These are phyloP conservation scores for Chiloscyllium punctatum DNA, from an alignment of 2,797 vertebrate genomes.

Conservation along the genomic window DNA sequence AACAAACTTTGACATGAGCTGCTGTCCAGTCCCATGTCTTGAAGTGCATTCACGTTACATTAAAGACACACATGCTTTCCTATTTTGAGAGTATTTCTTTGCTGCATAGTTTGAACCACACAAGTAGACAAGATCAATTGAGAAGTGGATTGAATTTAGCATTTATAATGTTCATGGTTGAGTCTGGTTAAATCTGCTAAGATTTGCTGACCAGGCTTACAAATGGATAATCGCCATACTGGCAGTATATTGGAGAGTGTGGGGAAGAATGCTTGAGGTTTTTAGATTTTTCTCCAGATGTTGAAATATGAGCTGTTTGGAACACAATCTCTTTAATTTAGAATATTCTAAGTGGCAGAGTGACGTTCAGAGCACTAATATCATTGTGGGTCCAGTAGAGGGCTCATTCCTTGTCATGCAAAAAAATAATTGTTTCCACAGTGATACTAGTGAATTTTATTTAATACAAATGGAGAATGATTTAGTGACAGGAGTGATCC, in stretches of 20 bases:
- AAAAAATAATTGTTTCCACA: neutral
- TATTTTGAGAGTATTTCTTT: neutral
- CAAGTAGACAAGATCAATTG: neutral
- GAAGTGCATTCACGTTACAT: neutral
- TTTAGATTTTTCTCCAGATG: neutral
- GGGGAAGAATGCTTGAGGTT: neutral
- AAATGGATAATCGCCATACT: neutral
- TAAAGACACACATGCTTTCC: neutral
- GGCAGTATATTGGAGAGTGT: neutral
- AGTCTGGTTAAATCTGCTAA: neutral
- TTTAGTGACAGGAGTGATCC: neutral
- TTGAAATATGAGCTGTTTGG: neutral
- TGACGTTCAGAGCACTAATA: neutral
- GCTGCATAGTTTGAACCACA: neutral
- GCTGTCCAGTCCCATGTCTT: neutral
- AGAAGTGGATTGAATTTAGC: neutral
- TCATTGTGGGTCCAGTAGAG: slow-evolving; percentile 2
- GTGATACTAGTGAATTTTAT: neutral
- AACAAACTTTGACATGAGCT: neutral
- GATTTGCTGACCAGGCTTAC: neutral
- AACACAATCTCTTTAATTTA: neutral
- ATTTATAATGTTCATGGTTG: neutral
- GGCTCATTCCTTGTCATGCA: neutral
- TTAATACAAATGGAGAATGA: neutral
- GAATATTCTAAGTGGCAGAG: neutral